Conservation (phyloP, 2,888 invertebrate genomes). For the Timandra comae region DNA sequence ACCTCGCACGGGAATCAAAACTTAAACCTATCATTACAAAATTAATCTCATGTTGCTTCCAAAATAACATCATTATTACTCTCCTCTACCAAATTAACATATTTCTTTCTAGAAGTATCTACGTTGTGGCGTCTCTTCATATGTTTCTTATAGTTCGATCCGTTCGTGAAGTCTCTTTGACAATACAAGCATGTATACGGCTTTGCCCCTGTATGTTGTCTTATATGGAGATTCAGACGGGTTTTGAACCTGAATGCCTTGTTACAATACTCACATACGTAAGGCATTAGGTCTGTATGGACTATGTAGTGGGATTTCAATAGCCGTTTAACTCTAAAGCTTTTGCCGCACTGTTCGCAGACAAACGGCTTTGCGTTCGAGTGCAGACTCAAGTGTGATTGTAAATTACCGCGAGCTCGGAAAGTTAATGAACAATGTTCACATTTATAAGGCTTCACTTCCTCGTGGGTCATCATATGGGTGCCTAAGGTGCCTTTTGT, state of each 20-base stretch:
- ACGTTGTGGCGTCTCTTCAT: conserved; percentile 65
- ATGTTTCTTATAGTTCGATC: conserved; percentile 68
- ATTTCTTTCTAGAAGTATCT: conserved; percentile 54
- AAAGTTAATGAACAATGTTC: conserved; percentile 62
- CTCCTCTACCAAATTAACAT: conserved; percentile 31
- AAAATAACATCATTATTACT: conserved; percentile 18
- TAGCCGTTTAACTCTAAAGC: conserved; percentile 61
- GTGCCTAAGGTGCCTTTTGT: conserved; percentile 63
- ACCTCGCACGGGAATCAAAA: no score
- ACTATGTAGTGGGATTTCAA: conserved; percentile 69
- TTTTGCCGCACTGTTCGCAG: conserved; percentile 67
- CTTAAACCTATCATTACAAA: background rate
- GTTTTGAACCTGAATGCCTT: conserved; percentile 67
- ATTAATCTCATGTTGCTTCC: conserved; percentile 1
- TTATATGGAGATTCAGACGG: conserved; percentile 55
- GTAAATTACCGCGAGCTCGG: conserved; percentile 58
- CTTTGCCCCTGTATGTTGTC: conserved; percentile 68
- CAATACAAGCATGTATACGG: conserved; percentile 62
- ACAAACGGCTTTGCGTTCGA: conserved; percentile 62
- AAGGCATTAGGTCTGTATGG: conserved; percentile 66
- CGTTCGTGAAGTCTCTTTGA: conserved; percentile 65
- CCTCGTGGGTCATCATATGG: conserved; percentile 62
- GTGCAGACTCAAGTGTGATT: conserved; percentile 59
- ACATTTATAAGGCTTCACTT: conserved; percentile 59
- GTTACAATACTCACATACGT: conserved; percentile 58